Conservation (phyloP, 2,797 vertebrate species). For the Gadopsis marmoratus region DNA sequence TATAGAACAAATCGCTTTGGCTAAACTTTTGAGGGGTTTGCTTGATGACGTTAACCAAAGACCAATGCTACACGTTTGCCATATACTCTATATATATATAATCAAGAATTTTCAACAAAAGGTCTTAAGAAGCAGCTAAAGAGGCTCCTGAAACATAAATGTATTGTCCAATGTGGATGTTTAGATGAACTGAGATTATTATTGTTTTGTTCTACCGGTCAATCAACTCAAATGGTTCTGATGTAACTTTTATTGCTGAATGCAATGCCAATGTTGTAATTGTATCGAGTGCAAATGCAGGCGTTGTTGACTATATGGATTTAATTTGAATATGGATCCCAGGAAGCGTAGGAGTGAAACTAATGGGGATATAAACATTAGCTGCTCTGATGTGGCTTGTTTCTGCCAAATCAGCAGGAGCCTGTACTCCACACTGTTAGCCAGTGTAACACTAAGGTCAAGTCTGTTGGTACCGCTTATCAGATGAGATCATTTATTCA, state of each 20-base stretch:
- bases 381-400: not conserved
- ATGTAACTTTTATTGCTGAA: not conserved
- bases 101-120: too few species aligned
- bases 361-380: not conserved
- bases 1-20: too few species aligned
- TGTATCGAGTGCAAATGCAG: not conserved
- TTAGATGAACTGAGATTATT: not conserved
- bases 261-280: not conserved
- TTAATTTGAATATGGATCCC: not conserved
- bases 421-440: not conserved
- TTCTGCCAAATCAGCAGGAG: not conserved
- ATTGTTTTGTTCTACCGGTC: too few species aligned
- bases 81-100: too few species aligned
- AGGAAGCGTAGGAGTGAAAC: too few species aligned
- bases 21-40: not conserved
- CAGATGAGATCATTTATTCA: constrained; percentile 7
- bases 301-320: not conserved
- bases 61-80: too few species aligned
- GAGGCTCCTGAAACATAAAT: too few species aligned
- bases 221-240: not conserved
- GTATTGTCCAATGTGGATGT: not conserved
- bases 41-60: not conserved
- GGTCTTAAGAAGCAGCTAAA: too few species aligned
- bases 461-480: constrained; percentile 4
- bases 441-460: constrained; percentile 6